phyloP scores from a whole-genome alignment of 35 echinoderm and acorn worm genomes.

The Eucidaris tribuloides region DNA sequence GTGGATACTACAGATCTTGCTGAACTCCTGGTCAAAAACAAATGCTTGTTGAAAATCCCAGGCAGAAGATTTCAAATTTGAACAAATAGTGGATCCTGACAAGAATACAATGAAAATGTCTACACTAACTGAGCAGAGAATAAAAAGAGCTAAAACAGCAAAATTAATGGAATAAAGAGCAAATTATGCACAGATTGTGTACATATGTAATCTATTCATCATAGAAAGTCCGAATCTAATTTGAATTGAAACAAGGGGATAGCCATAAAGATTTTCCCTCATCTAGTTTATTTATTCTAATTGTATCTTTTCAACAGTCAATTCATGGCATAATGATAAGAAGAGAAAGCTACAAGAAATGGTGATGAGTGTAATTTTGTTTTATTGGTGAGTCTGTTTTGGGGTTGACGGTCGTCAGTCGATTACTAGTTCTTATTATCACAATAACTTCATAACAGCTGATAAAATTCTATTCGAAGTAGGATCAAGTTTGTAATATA shows the following conservation, averaged over 20 bases:
- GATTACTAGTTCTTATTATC: too few relatives aligned
- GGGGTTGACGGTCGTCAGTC: too few relatives aligned
- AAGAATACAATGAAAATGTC: background rate
- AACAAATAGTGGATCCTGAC: background rate
- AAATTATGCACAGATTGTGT: background rate
- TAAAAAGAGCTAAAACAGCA: background rate
- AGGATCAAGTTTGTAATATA: too few relatives aligned
- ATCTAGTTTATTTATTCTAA: background rate
- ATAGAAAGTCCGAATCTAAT: background rate
- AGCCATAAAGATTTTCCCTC: too few relatives aligned
- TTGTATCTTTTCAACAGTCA: too few relatives aligned
- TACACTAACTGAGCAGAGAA: background rate
- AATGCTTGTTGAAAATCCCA: background rate
- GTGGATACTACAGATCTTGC: background rate
- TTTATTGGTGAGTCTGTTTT: too few relatives aligned
- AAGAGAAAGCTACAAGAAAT: too few relatives aligned
- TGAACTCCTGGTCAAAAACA: constrained; percentile 1
- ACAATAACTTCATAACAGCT: too few relatives aligned
- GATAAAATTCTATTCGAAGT: too few relatives aligned
- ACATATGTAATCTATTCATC: background rate
- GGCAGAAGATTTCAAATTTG: background rate
- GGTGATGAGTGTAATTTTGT: too few relatives aligned
- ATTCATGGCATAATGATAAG: too few relatives aligned
- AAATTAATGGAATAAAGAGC: background rate
- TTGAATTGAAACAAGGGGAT: too few relatives aligned